Evolutionary conservation across 2,797 vertebrate species (phyloP).

Genomic region (Liasis olivaceus): DNA sequence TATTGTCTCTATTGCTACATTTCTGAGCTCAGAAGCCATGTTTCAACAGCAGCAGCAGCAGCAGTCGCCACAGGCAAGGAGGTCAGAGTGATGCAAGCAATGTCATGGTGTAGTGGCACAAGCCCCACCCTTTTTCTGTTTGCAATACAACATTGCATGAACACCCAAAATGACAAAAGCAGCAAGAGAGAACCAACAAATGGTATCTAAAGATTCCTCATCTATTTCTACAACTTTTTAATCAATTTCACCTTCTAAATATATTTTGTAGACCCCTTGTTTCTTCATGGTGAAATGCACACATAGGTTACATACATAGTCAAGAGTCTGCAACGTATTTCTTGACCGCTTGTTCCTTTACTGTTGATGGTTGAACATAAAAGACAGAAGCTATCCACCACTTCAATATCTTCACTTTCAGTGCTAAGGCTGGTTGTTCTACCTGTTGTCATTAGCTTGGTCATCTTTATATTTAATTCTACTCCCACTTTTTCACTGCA

Average conservation of each 20-base stretch:
- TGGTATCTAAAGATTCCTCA: neutral
- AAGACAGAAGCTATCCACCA: neutral
- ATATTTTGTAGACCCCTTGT: neutral
- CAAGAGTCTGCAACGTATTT: neutral
- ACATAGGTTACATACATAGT: neutral
- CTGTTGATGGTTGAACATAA: neutral
- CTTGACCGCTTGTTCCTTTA: neutral
- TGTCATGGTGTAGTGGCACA: neutral
- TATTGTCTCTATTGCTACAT: neutral
- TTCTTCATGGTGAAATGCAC: slow-evolving; percentile 7
- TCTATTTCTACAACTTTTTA: neutral
- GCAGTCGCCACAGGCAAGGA: neutral
- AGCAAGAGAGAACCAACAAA: neutral
- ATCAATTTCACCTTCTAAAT: neutral
- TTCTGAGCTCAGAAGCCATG: neutral
- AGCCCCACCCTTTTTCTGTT: neutral
- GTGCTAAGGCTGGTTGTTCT: neutral
- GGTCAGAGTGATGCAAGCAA: neutral
- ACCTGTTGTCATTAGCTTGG: neutral
- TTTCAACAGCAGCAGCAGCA: neutral
- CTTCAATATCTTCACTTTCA: neutral
- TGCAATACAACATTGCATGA: neutral
- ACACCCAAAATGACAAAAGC: neutral
- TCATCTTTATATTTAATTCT: neutral
- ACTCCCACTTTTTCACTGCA: neutral